Evolutionary conservation across 2,797 vertebrate species (phyloP), one percentile per base, ranked within the genome.

Genomic region (Brachyalestes nurse): DNA sequence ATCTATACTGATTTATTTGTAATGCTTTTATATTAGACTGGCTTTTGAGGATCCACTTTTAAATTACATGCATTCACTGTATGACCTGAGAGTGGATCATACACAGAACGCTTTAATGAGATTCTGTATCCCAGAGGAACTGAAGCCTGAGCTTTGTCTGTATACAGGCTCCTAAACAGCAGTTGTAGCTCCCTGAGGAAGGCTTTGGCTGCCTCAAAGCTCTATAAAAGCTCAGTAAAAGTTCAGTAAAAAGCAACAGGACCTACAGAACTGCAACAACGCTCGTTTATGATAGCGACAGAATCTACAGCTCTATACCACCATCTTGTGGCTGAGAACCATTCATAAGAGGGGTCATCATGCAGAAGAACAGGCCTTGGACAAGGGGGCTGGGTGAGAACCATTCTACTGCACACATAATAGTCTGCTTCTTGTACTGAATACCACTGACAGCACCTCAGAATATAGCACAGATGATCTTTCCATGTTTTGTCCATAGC

Each of bases 311-410:
- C 85, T 80, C 72, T 82, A 80, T 66, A 88, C 84, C 87, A 87
- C 92, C 94, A 94, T 91, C 94, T 91, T 86, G 90, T 91, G 93
- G 80, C 64, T 47, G 17, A 34, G 19, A 51, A 53, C 17, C 17
- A n/a, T 4, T 71, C 9, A 1, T 45, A 65, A 66, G 34, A 47
- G 34, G 34, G 34, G 34, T 34, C 34, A 34, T 2, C 34, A 34
- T 34, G 34, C 6, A 47, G 40, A 45, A 45, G n/a, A 4, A 45
- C 34, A 73, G 38, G 6, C n/a, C 6, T 51, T 25, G 70, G 19
- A 34, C 12, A 12, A 1, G 10, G 4, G 25, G 12, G 6, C 25
- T 69, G 16, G 61, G 42, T 23, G 34, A 71, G 10, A 71, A 42
- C 45, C 42, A 55, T 1, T 38, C 19, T 42, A 4, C 9, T 25